Evolutionary conservation across 1,140 invertebrate species (phyloP).

Genomic region (Dinoponera quadriceps): DNA sequence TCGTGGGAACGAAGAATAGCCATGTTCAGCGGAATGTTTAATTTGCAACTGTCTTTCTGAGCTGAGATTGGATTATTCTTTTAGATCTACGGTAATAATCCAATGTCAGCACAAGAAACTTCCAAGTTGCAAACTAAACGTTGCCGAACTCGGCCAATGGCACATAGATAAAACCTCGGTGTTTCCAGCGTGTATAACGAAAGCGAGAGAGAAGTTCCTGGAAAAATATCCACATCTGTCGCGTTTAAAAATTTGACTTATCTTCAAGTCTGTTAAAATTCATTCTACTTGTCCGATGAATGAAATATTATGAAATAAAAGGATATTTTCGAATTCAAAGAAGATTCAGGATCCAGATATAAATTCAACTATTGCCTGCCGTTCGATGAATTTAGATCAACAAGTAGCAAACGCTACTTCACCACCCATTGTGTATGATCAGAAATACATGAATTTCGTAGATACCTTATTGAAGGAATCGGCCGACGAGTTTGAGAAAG

Average conservation of each 20-base stretch:
- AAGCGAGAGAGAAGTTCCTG: no score
- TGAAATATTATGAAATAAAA: background rate
- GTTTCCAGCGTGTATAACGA: no score
- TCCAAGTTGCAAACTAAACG: no score
- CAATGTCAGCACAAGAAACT: no score
- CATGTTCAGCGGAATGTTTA: no score
- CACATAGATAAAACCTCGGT: no score
- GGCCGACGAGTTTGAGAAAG: constrained; percentile 70
- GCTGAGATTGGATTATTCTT: no score
- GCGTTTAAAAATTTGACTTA: background rate
- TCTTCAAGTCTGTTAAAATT: no score
- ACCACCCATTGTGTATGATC: constrained; percentile 36
- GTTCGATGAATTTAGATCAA: constrained; percentile 53
- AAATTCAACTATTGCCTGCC: background rate
- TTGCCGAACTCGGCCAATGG: no score
- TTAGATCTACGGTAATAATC: no score
- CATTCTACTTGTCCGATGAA: background rate
- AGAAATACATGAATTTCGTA: constrained; percentile 51
- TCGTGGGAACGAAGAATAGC: no score
- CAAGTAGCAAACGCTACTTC: background rate
- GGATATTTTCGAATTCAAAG: background rate
- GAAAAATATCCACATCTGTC: background rate
- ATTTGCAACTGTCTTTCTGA: no score
- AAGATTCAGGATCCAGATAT: background rate
- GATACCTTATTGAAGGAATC: constrained; percentile 70